Evolutionary conservation across 2,888 invertebrate species (phyloP), one percentile per base, ranked within the genome.

Genomic region (Apomyelois bistriatella): DNA sequence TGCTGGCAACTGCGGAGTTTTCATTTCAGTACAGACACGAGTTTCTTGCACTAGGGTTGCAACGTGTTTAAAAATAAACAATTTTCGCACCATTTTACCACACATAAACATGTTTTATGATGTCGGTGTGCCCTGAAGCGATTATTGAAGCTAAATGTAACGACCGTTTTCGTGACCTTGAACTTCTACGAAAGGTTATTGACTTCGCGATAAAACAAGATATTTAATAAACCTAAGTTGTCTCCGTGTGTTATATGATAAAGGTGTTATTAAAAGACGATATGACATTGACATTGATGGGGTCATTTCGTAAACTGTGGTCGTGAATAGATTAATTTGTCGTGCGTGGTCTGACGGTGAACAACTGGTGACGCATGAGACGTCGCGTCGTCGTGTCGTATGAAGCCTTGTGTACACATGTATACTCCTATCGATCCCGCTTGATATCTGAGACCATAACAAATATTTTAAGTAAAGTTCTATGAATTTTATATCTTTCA

Each of bases 1-100:
- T 73, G 72, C 70, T 73, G 72, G 67, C 69, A 57, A 56, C 54
- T 53, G 54, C 54, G 54, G 54, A 53, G 53, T 59, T 58, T 60
- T 64, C 60, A 55, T 51, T 22, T 22, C 22, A 22, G 22, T 22
- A 22, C 22, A 32, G 32, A 55, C 62, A 60, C 66, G 58, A 61
- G 55, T 57, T 53, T 40, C 38, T 15, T 53, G 57, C 15, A 46
- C 4, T 61, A 59, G 55, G 56, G 40, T 55, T 57, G 61, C 56
- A 56, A 55, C 53, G 51, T 41, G 46, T 49, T 38, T 40, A 49
- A 37, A 49, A 49, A 49, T 49, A 49, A 22, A 38, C 48, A 38
- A 22, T 28, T 49, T 49, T 37, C 48, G 28, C 38, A 38, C 48
- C 38, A 22, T 28, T 49, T 49, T 37, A 28, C 38, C 38, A 46